Conservation (phyloP, 2,888 invertebrate species). For the Andrena marginata region DNA sequence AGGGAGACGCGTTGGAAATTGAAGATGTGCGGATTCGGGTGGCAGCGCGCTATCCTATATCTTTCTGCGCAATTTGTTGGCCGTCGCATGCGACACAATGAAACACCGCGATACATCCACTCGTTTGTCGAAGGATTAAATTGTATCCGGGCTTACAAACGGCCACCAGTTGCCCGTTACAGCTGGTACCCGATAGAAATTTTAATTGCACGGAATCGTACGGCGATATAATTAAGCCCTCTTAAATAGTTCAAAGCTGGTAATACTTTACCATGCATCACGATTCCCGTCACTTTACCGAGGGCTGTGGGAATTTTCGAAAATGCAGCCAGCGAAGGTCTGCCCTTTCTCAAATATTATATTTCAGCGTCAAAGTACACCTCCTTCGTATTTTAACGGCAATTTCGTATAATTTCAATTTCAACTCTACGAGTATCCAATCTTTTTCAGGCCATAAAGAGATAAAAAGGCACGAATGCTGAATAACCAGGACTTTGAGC, state of each 20-base stretch:
- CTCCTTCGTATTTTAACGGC: background rate
- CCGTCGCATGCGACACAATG: constrained; percentile 11
- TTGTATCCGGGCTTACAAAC: constrained; percentile 32
- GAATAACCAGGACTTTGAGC: too few relatives aligned
- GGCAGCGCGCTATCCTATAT: constrained; percentile 1
- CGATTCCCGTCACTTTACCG: background rate
- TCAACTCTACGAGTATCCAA: too few relatives aligned
- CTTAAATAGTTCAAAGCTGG: background rate
- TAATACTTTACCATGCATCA: background rate
- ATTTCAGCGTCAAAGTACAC: too few relatives aligned
- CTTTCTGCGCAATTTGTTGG: constrained; percentile 30
- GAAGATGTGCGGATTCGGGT: constrained; percentile 15
- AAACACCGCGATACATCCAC: constrained; percentile 31
- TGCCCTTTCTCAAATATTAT: background rate
- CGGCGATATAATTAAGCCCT: background rate
- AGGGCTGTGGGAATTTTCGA: background rate
- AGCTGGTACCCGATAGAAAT: constrained; percentile 26
- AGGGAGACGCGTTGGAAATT: constrained; percentile 9
- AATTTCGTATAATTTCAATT: background rate
- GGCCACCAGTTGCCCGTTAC: constrained; percentile 47
- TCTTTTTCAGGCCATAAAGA: too few relatives aligned
- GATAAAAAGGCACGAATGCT: too few relatives aligned
- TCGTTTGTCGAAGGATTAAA: constrained; percentile 53
- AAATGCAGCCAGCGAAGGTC: background rate
- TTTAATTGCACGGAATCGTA: constrained; percentile 21